A percentile compares a stretch with the other conserved stretches of the same genome.
Evolutionary conservation across 2,113 vertebrate genomes (phyloP).

Genomic region (Peromyscus maniculatus): DNA sequence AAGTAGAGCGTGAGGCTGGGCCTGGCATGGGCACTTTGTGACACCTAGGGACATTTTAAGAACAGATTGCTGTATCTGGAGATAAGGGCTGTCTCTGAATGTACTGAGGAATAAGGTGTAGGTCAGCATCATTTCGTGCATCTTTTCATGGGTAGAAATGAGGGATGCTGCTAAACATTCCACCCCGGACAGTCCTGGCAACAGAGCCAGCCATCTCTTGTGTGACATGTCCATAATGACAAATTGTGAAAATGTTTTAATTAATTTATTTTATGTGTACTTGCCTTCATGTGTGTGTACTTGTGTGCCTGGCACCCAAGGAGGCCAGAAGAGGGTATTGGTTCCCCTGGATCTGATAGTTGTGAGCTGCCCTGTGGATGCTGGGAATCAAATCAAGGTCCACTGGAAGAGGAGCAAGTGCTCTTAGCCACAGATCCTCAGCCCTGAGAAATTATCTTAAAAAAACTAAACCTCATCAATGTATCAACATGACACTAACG

Average conservation of each 20-base stretch:
- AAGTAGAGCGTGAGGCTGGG: neutral
- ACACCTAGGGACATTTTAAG: neutral
- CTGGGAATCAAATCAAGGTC: neutral
- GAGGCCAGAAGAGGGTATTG: neutral
- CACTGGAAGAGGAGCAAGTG: neutral
- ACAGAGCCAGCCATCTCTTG: neutral
- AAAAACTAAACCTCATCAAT: neutral
- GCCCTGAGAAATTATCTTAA: neutral
- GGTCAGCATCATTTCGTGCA: neutral
- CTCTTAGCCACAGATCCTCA: neutral
- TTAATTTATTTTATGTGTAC: neutral
- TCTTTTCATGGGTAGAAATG: neutral
- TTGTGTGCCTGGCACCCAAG: neutral
- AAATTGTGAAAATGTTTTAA: neutral
- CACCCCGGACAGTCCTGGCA: neutral
- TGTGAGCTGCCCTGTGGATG: neutral
- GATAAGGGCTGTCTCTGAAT: neutral
- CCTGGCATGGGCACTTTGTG: neutral
- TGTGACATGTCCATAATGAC: neutral
- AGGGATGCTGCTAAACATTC: neutral
- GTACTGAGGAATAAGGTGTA: neutral
- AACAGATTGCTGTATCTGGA: neutral
- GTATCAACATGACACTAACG: neutral
- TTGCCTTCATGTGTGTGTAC: neutral
- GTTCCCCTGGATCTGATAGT: neutral